Conservation (phyloP, 2,113 vertebrate species). For the Furnarius figulus region DNA sequence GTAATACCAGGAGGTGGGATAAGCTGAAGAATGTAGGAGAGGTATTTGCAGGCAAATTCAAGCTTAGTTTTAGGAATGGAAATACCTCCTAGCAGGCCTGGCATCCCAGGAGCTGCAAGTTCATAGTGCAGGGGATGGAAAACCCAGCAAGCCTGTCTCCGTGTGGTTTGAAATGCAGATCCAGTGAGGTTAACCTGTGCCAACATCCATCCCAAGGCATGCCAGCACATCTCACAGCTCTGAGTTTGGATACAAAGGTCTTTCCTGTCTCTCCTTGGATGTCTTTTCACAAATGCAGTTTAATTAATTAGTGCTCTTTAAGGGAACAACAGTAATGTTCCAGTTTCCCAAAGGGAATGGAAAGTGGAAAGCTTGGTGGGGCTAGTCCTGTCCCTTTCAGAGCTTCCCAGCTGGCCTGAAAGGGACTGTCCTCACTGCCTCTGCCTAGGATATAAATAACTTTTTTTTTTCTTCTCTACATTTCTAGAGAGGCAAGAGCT, state of each 20-base stretch:
- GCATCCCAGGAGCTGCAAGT: background rate
- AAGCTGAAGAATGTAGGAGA: background rate
- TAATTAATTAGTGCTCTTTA: background rate
- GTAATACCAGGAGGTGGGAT: background rate
- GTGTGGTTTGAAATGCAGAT: accelerated
- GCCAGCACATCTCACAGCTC: background rate
- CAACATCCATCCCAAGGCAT: accelerated
- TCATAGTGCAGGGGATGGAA: accelerated
- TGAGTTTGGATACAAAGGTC: background rate
- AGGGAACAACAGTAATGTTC: background rate
- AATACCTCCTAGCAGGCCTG: background rate
- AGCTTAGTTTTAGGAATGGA: background rate
- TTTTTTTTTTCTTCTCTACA: accelerated
- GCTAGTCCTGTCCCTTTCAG: background rate
- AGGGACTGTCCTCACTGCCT: background rate
- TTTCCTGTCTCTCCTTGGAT: background rate
- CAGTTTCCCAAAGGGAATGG: background rate
- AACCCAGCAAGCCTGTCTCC: background rate
- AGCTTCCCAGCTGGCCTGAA: background rate
- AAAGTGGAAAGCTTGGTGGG: background rate
- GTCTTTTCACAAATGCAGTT: background rate
- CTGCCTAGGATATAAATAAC: background rate
- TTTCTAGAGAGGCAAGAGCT: conserved; percentile 43
- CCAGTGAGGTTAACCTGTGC: background rate
- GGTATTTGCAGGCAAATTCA: background rate